These are phyloP conservation scores for Lypha dubia DNA, from an alignment of 2,888 invertebrate genomes.

Conservation along the genomic window DNA sequence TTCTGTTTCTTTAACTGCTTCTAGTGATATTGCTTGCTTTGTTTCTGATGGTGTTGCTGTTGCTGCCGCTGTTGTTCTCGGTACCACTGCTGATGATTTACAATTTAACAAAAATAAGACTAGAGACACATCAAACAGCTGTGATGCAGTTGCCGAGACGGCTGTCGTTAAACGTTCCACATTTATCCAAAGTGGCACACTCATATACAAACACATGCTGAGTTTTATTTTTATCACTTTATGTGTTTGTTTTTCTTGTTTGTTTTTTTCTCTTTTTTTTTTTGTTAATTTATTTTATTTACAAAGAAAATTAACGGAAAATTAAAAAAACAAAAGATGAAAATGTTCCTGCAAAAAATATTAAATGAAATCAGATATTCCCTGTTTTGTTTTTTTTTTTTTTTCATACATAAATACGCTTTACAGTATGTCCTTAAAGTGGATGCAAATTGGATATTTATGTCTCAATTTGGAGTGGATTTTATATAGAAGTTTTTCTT, in stretches of 20 bases:
- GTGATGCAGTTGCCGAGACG: conserved; percentile 73
- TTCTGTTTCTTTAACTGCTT: background rate
- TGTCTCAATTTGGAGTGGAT: too few relatives aligned
- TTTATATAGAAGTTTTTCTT: too few relatives aligned
- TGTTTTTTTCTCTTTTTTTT: conserved; percentile 2
- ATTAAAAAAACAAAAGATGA: background rate
- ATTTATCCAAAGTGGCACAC: conserved; percentile 75
- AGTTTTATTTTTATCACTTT: conserved; percentile 33
- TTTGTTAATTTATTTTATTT: conserved; percentile 48
- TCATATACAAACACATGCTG: conserved; percentile 76
- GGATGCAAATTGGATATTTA: too few relatives aligned
- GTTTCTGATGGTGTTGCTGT: conserved; percentile 21
- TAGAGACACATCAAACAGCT: conserved; percentile 74
- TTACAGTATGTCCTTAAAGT: too few relatives aligned
- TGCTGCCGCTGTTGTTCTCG: conserved; percentile 8
- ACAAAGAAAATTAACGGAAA: conserved; percentile 45
- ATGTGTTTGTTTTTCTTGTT: background rate
- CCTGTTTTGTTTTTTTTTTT: too few relatives aligned
- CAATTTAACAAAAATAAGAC: conserved; percentile 74
- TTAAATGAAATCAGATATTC: background rate
- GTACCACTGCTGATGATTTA: conserved; percentile 63
- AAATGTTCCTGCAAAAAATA: background rate
- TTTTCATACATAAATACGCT: too few relatives aligned
- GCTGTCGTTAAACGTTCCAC: conserved; percentile 75
- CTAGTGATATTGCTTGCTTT: background rate